Conservation (phyloP, 92 coral and sea anemone species). For the Actinernus sp. region DNA sequence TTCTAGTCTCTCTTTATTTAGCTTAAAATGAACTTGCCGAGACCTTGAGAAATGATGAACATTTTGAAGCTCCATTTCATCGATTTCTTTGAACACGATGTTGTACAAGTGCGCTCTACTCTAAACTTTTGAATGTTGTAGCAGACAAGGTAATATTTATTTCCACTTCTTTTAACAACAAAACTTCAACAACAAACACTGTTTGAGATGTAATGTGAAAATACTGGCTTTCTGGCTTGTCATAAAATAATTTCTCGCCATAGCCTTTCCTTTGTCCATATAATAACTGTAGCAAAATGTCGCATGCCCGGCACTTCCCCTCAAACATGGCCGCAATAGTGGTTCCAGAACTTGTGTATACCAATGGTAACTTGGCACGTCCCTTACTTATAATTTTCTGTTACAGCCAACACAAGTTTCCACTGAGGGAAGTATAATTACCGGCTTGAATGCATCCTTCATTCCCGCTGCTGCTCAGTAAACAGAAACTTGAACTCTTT, state of each 20-base stretch:
- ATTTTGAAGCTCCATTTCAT: neutral
- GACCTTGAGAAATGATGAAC: neutral
- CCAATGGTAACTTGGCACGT: slow-evolving; percentile 9
- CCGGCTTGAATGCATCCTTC: slow-evolving; percentile 7
- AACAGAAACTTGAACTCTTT: slow-evolving; percentile 1
- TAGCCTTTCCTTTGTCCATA: neutral
- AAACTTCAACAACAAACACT: neutral
- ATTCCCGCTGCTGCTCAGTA: neutral
- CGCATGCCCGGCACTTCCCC: neutral
- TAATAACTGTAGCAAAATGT: neutral
- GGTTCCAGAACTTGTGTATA: neutral
- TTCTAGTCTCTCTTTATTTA: neutral
- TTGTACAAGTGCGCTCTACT: neutral
- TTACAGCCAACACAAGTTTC: neutral
- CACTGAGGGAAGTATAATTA: slow-evolving; percentile 1
- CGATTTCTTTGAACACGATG: neutral
- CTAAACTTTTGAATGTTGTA: neutral
- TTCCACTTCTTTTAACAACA: neutral
- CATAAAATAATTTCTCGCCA: neutral
- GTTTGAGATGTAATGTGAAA: neutral
- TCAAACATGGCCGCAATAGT: slow-evolving; percentile 3
- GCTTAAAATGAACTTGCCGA: neutral
- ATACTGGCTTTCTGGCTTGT: neutral
- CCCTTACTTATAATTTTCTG: neutral
- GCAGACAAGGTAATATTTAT: neutral